Percentiles rank a stretch among this genome's conserved stretches.
phyloP scores from a whole-genome alignment of 2,888 invertebrate species.

The Euproctis similis region DNA sequence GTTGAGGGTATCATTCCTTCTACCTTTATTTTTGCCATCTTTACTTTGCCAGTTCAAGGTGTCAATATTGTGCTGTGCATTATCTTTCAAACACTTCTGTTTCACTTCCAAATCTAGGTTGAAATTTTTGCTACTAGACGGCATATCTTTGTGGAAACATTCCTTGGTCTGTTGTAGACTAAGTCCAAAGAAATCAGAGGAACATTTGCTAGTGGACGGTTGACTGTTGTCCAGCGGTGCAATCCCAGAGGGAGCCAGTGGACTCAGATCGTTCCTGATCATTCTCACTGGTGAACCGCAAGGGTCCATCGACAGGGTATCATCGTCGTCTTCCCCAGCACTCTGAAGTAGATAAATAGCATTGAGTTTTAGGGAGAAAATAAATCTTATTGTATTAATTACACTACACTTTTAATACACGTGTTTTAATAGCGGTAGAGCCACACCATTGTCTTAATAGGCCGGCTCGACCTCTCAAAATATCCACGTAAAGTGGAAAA shows the following conservation, averaged over 20 bases:
- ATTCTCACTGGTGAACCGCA: conserved; percentile 52
- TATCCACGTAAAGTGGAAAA: no score
- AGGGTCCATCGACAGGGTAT: conserved; percentile 72
- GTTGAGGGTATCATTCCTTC: conserved; percentile 47
- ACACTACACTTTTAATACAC: no score
- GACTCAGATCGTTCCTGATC: conserved; percentile 54
- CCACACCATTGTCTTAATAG: no score
- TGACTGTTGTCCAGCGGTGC: conserved; percentile 26
- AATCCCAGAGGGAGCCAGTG: conserved; percentile 25
- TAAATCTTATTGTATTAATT: no score
- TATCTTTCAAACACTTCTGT: conserved; percentile 46
- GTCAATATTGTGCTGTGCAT: conserved; percentile 39
- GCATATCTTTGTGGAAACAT: conserved; percentile 55
- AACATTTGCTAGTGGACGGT: conserved; percentile 37
- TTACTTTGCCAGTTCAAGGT: conserved; percentile 43
- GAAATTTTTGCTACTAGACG: conserved; percentile 62
- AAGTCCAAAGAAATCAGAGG: conserved; percentile 49
- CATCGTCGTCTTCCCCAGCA: conserved; percentile 76
- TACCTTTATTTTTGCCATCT: conserved; percentile 36
- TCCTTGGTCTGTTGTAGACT: conserved; percentile 56
- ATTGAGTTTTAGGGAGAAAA: no score
- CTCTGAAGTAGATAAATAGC: no score
- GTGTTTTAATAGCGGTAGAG: no score
- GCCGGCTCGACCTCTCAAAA: no score
- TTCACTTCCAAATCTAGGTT: conserved; percentile 46